phyloP scores from a whole-genome alignment of 2,888 invertebrate species.

The Trypoxylon attenuatum region DNA sequence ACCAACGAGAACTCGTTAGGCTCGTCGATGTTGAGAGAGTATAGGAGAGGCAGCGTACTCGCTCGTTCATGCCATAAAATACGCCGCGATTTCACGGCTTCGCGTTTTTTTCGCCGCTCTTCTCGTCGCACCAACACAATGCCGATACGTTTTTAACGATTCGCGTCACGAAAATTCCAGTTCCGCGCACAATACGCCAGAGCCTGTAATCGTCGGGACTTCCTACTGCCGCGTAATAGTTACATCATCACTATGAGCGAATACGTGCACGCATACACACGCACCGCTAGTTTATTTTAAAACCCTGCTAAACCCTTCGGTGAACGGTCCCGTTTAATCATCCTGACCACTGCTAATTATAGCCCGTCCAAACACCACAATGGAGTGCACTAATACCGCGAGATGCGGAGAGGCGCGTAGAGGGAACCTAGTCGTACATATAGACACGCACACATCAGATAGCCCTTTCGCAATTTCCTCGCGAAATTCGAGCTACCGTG shows the following conservation, averaged over 20 bases:
- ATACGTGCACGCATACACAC: no score
- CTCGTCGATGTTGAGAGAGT: conserved; percentile 10
- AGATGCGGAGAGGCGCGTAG: no score
- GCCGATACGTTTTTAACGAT: conserved; percentile 46
- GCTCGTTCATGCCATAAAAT: no score
- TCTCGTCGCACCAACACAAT: conserved; percentile 24
- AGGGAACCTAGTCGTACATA: no score
- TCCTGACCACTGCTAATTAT: no score
- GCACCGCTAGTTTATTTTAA: no score
- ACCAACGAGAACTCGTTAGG: conserved; percentile 33
- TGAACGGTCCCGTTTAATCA: no score
- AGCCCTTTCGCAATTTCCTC: conserved; percentile 29
- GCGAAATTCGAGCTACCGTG: conserved; percentile 21
- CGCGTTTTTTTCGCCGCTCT: conserved; percentile 4
- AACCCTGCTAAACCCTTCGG: no score
- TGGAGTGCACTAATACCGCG: no score
- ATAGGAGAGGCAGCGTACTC: conserved; percentile 4
- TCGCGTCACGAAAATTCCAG: conserved; percentile 37
- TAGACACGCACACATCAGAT: no score
- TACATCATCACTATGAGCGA: no score
- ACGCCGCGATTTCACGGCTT: conserved; percentile 4
- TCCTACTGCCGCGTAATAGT: conserved; percentile 25
- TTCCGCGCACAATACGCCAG: conserved; percentile 19
- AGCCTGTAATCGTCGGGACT: conserved; percentile 19
- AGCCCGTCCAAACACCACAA: no score